A percentile compares a stretch with the other conserved stretches of the same genome.
These are phyloP conservation scores for Pseudococcus viburni DNA, from an alignment of 2,888 invertebrate species.

Conservation along the genomic window DNA sequence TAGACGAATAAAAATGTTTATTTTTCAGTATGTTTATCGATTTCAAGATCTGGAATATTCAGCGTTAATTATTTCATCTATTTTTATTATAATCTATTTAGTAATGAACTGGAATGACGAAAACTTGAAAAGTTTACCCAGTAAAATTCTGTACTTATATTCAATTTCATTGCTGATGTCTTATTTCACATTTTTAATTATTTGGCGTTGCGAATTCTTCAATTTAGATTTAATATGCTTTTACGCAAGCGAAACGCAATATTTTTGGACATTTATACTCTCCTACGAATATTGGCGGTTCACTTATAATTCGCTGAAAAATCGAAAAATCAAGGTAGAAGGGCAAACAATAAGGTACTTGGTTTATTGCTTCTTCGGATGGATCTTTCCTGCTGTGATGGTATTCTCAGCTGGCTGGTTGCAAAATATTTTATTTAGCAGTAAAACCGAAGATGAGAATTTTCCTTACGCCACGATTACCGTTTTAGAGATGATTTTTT, in stretches of 20 bases:
- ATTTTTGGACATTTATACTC: neutral
- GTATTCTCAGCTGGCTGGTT: neutral
- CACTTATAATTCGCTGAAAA: neutral
- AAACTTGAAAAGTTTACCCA: conserved; percentile 7
- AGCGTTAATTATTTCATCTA: neutral
- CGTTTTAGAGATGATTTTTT: neutral
- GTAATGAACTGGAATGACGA: neutral
- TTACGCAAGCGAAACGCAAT: neutral
- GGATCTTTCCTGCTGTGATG: neutral
- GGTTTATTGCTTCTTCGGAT: neutral
- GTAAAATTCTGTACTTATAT: neutral
- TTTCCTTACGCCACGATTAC: no score
- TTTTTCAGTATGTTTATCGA: no score
- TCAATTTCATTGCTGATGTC: neutral
- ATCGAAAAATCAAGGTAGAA: neutral
- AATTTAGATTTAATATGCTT: neutral
- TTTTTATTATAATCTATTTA: neutral
- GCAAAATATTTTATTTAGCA: neutral
- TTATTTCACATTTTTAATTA: neutral
- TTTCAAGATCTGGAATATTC: neutral
- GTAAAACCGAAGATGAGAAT: no score
- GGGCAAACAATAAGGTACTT: neutral
- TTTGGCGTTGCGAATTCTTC: neutral
- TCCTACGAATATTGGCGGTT: neutral
- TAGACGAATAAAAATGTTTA: no score